A percentile compares a stretch with the other conserved stretches of the same genome.
These are phyloP conservation scores for Chrysocyon brachyurus DNA, from an alignment of 2,797 vertebrate species.

Conservation along the genomic window DNA sequence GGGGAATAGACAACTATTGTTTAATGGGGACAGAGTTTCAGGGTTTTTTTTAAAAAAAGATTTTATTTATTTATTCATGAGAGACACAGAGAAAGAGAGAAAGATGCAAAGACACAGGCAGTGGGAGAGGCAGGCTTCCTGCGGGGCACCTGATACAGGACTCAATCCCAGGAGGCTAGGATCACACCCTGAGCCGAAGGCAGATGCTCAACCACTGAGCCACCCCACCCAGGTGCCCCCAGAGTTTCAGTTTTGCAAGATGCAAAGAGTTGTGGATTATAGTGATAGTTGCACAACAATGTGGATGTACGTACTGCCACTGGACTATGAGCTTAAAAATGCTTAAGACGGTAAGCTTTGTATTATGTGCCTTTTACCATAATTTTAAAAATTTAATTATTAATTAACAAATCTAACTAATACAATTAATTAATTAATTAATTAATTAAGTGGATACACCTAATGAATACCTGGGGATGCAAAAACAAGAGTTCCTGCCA, in stretches of 20 bases:
- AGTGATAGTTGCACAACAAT: rapidly evolving
- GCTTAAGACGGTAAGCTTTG: not conserved
- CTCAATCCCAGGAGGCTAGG: too few relatives aligned
- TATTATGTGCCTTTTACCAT: not conserved
- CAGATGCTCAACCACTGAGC: too few relatives aligned
- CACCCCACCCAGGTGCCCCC: too few relatives aligned
- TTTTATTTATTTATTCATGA: too few relatives aligned
- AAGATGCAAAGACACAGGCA: too few relatives aligned
- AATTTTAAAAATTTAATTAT: not conserved
- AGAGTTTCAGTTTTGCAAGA: not conserved
- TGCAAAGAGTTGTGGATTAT: not conserved
- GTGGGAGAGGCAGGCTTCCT: too few relatives aligned
- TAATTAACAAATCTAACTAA: not conserved
- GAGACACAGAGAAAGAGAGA: too few relatives aligned
- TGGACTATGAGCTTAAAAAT: not conserved
- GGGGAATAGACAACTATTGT: too few relatives aligned
- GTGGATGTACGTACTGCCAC: not conserved
- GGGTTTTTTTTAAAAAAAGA: not conserved
- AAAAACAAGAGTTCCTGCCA: not conserved
- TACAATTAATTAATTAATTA: not conserved
- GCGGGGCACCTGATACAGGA: too few relatives aligned
- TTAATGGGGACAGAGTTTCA: not conserved
- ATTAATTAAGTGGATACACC: not conserved
- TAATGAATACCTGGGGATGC: not conserved
- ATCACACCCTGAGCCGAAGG: too few relatives aligned